Evolutionary conservation across 1,140 invertebrate species (phyloP), one percentile per base, ranked within the genome.

Genomic region (Listronotus oregonensis): DNA sequence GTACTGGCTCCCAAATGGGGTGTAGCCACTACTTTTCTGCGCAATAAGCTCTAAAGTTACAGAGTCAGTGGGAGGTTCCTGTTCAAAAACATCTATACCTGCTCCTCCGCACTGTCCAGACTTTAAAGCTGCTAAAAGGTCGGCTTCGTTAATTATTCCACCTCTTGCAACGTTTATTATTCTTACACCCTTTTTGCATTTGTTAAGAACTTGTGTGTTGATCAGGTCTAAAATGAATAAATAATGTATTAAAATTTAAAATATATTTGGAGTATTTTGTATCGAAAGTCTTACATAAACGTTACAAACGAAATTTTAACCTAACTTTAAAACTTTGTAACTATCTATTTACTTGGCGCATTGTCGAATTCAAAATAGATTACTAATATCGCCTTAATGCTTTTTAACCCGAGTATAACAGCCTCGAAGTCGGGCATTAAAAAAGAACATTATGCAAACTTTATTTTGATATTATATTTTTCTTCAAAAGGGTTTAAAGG

Each of bases 1-100:
- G 96, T 98, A 60, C 91, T 96, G 1, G 96, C 96, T 47, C 95
- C 94, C 47, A 98, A 83, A 86, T 99, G 97, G 34, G 97, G 97
- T 10, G 97, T 98, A 21, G 90, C 91, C 39, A 98, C 85, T 10
- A 98, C 93, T 75, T 90, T 88, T 0, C 78, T 93, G 89, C 69
- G 85, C 80, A 55, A 93, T 89, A 0, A 94, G 83, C 68, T 90
- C 82, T 56, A 89, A 81, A 21, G 89, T 90, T 3, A 87, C 76
- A 12, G 85, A 78, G 70, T 86, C 84, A 51, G 88, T 92, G 0
- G 91, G 91, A n/a, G 92, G 92, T 74, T 95, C 95, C 75, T 97
- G 88, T 57, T 88, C 83, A 75, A 91, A 99, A 0, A 98, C 96
- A 80, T 99, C 97, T 15, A 99, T 81, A 1, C 89, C 96, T 15